Conservation (phyloP, 2,113 vertebrate species). For the Anarhynchus alexandrinus region DNA sequence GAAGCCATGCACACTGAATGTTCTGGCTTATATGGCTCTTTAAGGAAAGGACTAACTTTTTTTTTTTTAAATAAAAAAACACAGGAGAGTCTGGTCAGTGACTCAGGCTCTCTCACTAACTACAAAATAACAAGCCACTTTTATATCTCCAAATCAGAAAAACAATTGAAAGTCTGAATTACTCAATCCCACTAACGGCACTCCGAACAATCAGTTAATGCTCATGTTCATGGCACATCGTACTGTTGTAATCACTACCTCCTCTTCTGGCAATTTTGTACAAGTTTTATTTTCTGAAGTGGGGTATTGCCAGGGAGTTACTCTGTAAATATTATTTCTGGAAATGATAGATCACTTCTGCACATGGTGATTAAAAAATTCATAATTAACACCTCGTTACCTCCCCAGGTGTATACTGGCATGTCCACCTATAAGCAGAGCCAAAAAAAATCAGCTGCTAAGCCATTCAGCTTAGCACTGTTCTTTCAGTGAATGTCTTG, state of each 20-base stretch:
- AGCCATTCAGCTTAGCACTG: neutral
- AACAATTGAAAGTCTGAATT: neutral
- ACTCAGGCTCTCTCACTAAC: neutral
- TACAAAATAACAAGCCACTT: neutral
- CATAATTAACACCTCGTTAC: conserved; percentile 22
- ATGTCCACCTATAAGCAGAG: neutral
- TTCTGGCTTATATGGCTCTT: neutral
- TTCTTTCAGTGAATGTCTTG: neutral
- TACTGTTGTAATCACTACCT: neutral
- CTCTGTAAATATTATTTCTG: conserved; percentile 47
- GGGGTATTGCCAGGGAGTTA: conserved; percentile 1
- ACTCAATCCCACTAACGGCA: neutral
- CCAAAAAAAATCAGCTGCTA: conserved; percentile 7
- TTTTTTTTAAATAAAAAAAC: neutral
- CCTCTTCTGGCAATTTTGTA: neutral
- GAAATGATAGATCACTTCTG: neutral
- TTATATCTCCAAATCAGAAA: neutral
- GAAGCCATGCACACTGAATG: neutral
- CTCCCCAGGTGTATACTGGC: conserved; percentile 24
- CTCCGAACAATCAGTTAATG: neutral
- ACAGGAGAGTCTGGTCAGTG: neutral
- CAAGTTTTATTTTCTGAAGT: conserved; percentile 11
- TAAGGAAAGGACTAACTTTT: neutral
- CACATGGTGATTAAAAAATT: neutral
- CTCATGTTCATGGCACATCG: neutral